These are phyloP conservation scores for Rugalucina vietnamica DNA, from an alignment of 2,888 invertebrate genomes.

Conservation along the genomic window DNA sequence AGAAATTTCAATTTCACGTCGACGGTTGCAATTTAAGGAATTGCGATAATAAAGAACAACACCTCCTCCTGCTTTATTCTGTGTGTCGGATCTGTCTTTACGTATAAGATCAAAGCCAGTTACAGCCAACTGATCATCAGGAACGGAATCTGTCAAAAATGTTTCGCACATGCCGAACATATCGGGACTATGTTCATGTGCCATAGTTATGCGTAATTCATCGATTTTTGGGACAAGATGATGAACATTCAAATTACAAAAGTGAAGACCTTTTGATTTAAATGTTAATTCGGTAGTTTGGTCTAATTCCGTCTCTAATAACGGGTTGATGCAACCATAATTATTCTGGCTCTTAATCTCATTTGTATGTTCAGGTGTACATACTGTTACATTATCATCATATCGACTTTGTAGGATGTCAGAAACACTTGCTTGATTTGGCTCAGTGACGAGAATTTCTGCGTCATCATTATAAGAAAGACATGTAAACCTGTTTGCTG, in stretches of 20 bases:
- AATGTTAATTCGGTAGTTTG: not conserved
- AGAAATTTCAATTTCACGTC: constrained; percentile 1
- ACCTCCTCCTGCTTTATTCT: constrained; percentile 16
- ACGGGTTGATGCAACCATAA: too few relatives aligned
- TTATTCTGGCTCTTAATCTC: not conserved
- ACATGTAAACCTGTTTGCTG: not conserved
- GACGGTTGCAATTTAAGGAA: not conserved
- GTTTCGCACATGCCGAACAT: not conserved
- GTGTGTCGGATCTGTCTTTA: not conserved
- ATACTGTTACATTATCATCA: not conserved
- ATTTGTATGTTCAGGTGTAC: not conserved
- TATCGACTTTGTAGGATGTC: too few relatives aligned
- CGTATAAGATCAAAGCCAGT: not conserved
- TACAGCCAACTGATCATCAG: not conserved
- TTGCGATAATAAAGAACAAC: constrained; percentile 2
- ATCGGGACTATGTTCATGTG: not conserved
- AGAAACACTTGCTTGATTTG: not conserved
- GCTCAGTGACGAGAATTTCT: not conserved
- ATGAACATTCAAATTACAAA: not conserved
- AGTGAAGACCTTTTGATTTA: not conserved
- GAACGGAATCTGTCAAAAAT: not conserved
- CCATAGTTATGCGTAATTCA: not conserved
- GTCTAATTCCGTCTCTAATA: too few relatives aligned
- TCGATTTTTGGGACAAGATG: not conserved
- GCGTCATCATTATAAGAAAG: not conserved